A percentile compares a stretch with the other conserved stretches of the same genome.
Conservation (phyloP, 2,888 invertebrate species). For the Mellilla xanthometata region DNA sequence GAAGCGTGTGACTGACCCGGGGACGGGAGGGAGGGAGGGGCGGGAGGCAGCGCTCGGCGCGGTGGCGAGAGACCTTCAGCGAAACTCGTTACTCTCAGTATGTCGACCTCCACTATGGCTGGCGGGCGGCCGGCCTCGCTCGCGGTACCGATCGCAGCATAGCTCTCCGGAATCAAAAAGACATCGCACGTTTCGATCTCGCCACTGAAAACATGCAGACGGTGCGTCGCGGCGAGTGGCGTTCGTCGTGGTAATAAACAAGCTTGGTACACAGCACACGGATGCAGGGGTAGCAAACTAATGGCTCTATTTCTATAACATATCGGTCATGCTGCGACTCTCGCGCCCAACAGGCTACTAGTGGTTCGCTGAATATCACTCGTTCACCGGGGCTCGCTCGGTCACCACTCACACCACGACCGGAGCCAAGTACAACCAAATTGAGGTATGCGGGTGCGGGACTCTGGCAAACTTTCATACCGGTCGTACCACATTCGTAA, state of each 20-base stretch:
- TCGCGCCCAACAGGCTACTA: conserved; percentile 45
- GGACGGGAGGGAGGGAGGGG: conserved; percentile 38
- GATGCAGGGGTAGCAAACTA: conserved; percentile 70
- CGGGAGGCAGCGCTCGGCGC: conserved; percentile 33
- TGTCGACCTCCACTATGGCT: conserved; percentile 76
- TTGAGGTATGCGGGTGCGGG: conserved; percentile 43
- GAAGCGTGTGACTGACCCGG: conserved; percentile 68
- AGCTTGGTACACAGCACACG: conserved; percentile 72
- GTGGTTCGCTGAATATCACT: conserved; percentile 78
- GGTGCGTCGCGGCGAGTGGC: conserved; percentile 51
- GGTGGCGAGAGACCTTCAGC: conserved; percentile 81
- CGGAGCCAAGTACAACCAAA: conserved; percentile 73
- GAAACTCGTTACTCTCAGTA: conserved; percentile 66
- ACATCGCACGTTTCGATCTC: conserved; percentile 73
- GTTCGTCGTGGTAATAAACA: conserved; percentile 45
- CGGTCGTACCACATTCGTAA: conserved; percentile 19
- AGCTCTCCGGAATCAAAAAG: conserved; percentile 73
- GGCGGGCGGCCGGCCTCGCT: conserved; percentile 52
- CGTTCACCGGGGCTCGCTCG: conserved; percentile 58
- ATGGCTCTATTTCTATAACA: conserved; percentile 62
- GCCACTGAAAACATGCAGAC: conserved; percentile 73
- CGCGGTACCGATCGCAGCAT: conserved; percentile 57
- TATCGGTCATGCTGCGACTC: conserved; percentile 60
- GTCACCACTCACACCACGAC: conserved; percentile 55
- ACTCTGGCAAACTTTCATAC: conserved; percentile 27